Conservation (phyloP, 2,113 vertebrate species). For the Ranitomeya variabilis region DNA sequence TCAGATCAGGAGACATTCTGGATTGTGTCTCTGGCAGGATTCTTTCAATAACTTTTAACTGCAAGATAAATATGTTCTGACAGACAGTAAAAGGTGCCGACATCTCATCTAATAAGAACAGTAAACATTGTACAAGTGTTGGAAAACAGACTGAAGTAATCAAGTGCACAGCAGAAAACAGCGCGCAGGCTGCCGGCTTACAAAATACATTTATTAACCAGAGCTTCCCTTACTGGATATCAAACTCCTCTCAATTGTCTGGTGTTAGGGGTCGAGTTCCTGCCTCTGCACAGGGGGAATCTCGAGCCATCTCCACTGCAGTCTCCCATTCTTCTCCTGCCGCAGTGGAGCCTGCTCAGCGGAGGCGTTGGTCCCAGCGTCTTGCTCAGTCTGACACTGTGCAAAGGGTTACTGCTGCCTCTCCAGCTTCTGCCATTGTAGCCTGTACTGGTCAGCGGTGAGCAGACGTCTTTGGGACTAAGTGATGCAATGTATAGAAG, state of each 20-base stretch:
- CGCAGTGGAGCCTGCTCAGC: too few relatives aligned
- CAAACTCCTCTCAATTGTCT: neutral
- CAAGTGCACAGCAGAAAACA: neutral
- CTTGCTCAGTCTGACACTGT: too few relatives aligned
- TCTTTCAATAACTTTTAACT: conserved; percentile 23
- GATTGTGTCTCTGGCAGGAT: neutral
- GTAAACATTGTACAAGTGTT: conserved; percentile 28
- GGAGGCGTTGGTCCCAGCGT: too few relatives aligned
- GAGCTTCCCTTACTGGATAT: neutral
- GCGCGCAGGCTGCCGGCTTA: neutral
- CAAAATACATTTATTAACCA: neutral
- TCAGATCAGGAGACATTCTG: neutral
- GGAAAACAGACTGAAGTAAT: conserved; percentile 9
- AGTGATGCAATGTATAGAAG: too few relatives aligned
- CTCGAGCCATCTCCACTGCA: too few relatives aligned
- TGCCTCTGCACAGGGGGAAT: too few relatives aligned
- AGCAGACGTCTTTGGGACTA: too few relatives aligned
- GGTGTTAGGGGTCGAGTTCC: too few relatives aligned
- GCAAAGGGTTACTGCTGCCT: too few relatives aligned
- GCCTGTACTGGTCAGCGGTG: too few relatives aligned
- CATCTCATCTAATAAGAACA: conserved; percentile 1
- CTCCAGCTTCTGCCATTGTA: too few relatives aligned
- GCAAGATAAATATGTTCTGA: conserved; percentile 24
- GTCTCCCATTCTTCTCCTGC: too few relatives aligned
- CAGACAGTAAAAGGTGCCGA: conserved; percentile 9